Percentiles rank a stretch among this genome's conserved stretches.
phyloP scores from a whole-genome alignment of 2,888 invertebrate genomes.

The Ectemnius cavifrons region DNA sequence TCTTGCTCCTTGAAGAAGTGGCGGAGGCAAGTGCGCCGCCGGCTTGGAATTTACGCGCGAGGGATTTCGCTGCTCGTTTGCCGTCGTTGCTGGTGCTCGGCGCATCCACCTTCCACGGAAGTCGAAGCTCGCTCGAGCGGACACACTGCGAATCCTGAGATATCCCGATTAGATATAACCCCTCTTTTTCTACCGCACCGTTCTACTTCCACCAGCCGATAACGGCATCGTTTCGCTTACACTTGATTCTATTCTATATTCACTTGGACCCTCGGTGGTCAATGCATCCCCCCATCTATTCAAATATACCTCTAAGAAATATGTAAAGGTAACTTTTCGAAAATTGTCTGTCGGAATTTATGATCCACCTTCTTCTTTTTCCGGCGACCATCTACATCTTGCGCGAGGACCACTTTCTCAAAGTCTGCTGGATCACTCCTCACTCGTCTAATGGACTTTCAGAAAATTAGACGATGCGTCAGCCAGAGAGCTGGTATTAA shows the following conservation, averaged over 20 bases:
- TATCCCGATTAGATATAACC: constrained; percentile 53
- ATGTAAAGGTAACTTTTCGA: too few relatives aligned
- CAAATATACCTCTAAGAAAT: too few relatives aligned
- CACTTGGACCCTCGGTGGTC: too few relatives aligned
- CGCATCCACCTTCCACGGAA: constrained; percentile 38
- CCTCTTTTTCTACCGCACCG: too few relatives aligned
- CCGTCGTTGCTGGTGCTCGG: too few relatives aligned
- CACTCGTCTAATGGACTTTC: constrained; percentile 67
- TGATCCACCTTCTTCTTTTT: too few relatives aligned
- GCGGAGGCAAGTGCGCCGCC: constrained; percentile 1
- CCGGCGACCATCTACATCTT: constrained; percentile 26
- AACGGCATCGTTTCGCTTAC: too few relatives aligned
- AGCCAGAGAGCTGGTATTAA: constrained; percentile 63
- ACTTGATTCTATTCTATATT: too few relatives aligned
- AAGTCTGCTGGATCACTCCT: constrained; percentile 34
- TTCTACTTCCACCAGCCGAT: too few relatives aligned
- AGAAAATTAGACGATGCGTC: constrained; percentile 71
- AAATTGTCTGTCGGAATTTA: too few relatives aligned
- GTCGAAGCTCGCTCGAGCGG: constrained; percentile 54
- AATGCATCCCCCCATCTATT: too few relatives aligned
- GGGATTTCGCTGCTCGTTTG: constrained; percentile 61
- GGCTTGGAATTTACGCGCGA: constrained; percentile 60
- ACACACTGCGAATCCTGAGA: constrained; percentile 38
- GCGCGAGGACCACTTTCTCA: constrained; percentile 41
- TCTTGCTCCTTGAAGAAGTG: constrained; percentile 15